Evolutionary conservation across 2,888 invertebrate genomes (phyloP), one percentile per base, ranked within the genome.

Genomic region (Callyntrura guangdongensis): DNA sequence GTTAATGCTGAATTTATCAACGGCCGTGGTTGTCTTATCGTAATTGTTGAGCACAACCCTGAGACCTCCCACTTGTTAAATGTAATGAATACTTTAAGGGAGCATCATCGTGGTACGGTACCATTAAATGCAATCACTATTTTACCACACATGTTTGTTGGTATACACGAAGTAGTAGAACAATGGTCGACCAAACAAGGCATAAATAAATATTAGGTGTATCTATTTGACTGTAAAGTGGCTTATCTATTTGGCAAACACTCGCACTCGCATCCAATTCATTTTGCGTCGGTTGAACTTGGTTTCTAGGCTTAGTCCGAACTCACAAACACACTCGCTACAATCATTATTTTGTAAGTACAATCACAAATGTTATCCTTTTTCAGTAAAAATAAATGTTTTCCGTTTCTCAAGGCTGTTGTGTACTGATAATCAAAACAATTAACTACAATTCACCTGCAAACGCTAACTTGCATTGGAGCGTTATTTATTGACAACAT

Each of bases 341-440:
- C 20, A 79, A 53, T 86, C 17, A 22, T 59, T 85, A 12, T 61
- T 61, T 53, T 67, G 12, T 49, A 36, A 12, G 45, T 22, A 5
- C 64, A 64, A 67, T 53, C 64, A 27, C 79, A 47, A 64, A 72
- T 67, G 22, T 88, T 59, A 36, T 82, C 79, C 88, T 69, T 81
- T 82, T 88, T 67, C 81, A 88, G 88, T 69, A 25, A 88, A 87
- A 72, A 72, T 59, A 89, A 84, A 89, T 79, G 77, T 89, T 89
- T 89, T 61, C 84, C 27, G 86, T 79, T 86, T 82, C 74, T 82
- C 90, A 90, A 90, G 90, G 90, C 45, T 90, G 86, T 90, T 85
- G 27, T 79, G 61, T 74, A 53, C 86, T 74, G 86, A 90, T 90
- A 90, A 90, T 56, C 85, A 90, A 89, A 85, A 86, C 84, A 64